Conservation (phyloP, 2,888 invertebrate genomes). For the Lasioglossum villosulum region DNA sequence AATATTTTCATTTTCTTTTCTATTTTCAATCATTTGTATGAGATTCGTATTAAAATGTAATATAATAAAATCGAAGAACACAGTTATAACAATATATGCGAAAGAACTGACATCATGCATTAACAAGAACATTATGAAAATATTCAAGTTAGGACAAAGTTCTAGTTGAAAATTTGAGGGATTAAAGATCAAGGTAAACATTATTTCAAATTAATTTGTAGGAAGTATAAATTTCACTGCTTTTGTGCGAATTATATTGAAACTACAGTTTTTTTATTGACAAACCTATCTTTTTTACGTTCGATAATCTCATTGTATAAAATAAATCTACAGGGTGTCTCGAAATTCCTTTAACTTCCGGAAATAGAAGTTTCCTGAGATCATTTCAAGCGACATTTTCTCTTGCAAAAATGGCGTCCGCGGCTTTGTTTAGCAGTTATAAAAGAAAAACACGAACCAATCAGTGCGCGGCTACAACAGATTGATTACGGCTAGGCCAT, state of each 20-base stretch:
- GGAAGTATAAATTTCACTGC: neutral
- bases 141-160: neutral
- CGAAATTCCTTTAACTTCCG: no score
- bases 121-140: neutral
- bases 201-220: neutral
- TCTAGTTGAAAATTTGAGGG: neutral
- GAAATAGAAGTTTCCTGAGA: no score
- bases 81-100: neutral
- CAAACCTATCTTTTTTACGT: neutral
- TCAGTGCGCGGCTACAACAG: no score
- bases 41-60: neutral
- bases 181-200: neutral
- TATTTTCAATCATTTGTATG: neutral
- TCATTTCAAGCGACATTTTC: no score
- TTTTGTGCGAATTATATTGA: conserved; percentile 9
- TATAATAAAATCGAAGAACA: neutral
- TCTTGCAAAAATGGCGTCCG: no score
- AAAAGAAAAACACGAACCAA: no score
- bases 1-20: neutral
- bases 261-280: neutral
- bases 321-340: neutral
- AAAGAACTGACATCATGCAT: neutral
- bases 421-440: no score
- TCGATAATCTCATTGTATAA: neutral
- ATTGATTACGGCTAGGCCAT: no score